Conservation (phyloP, 1,140 invertebrate genomes). For the Oryctes rhinoceros region DNA sequence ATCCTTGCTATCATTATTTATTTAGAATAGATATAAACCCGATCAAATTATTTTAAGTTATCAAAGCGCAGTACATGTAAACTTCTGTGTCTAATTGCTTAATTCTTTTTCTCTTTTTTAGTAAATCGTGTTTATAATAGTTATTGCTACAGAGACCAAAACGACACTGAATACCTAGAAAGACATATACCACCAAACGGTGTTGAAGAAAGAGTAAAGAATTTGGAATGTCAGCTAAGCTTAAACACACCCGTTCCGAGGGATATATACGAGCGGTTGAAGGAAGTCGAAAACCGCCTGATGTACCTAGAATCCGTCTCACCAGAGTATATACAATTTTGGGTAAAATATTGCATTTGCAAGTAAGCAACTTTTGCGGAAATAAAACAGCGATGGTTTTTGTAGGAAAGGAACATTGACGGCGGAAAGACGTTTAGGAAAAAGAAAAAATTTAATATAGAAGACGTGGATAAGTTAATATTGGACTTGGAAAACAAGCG, state of each 20-base stretch:
- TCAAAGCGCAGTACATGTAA: too few relatives aligned
- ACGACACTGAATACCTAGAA: constrained; percentile 55
- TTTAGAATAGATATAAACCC: too few relatives aligned
- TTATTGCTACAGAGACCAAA: constrained; percentile 60
- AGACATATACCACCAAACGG: constrained; percentile 57
- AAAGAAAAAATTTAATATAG: constrained; percentile 52
- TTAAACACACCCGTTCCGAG: constrained; percentile 65
- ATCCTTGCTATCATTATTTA: too few relatives aligned
- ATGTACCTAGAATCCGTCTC: constrained; percentile 73
- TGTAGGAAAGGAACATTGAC: constrained; percentile 50
- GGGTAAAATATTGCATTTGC: constrained; percentile 60
- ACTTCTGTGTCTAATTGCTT: too few relatives aligned
- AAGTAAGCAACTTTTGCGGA: background rate
- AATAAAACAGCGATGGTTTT: constrained; percentile 35
- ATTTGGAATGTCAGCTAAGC: constrained; percentile 66
- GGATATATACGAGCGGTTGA: constrained; percentile 70
- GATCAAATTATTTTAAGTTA: too few relatives aligned
- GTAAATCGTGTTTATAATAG: constrained; percentile 69
- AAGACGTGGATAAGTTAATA: constrained; percentile 57
- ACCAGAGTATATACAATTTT: constrained; percentile 74
- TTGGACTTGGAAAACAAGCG: constrained; percentile 52
- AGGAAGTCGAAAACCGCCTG: constrained; percentile 72
- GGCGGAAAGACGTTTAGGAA: constrained; percentile 52
- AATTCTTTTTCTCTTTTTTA: constrained; percentile 58
- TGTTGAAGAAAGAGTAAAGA: constrained; percentile 68